Conservation (phyloP, 2,797 vertebrate genomes). For the Capromys pilorides region DNA sequence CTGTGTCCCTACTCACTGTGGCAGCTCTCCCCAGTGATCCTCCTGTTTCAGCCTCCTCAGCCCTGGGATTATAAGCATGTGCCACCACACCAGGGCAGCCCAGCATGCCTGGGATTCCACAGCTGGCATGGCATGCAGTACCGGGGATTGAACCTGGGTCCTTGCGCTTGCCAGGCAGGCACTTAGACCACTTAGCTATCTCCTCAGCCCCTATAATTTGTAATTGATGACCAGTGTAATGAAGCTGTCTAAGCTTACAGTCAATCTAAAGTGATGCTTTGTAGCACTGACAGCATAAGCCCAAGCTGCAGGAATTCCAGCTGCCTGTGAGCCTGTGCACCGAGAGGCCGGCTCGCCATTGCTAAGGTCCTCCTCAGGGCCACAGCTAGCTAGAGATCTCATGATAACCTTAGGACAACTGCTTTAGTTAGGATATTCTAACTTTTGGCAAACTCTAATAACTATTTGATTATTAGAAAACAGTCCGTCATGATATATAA, state of each 20-base stretch:
- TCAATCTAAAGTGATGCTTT: neutral
- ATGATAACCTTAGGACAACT: neutral
- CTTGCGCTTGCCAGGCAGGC: no score
- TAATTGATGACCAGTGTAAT: slow-evolving; percentile 46
- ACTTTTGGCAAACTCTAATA: slow-evolving; percentile 9
- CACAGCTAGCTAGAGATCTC: neutral
- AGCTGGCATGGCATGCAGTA: no score
- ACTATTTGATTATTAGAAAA: slow-evolving; percentile 6
- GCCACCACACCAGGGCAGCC: no score
- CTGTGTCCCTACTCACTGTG: neutral
- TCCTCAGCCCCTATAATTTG: neutral
- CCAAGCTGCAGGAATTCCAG: neutral
- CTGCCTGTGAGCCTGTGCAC: rapidly evolving
- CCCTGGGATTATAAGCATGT: no score
- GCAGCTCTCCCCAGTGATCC: neutral
- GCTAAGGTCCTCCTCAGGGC: neutral
- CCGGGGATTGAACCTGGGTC: no score
- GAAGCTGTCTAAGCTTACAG: slow-evolving; percentile 33
- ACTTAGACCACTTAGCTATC: no score
- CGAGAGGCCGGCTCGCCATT: neutral
- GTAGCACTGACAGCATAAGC: neutral
- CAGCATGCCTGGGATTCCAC: no score
- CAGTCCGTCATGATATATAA: neutral
- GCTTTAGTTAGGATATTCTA: neutral
- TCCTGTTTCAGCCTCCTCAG: no score